Conservation (phyloP, 2,888 invertebrate genomes). For the Ormyrus thymus region DNA sequence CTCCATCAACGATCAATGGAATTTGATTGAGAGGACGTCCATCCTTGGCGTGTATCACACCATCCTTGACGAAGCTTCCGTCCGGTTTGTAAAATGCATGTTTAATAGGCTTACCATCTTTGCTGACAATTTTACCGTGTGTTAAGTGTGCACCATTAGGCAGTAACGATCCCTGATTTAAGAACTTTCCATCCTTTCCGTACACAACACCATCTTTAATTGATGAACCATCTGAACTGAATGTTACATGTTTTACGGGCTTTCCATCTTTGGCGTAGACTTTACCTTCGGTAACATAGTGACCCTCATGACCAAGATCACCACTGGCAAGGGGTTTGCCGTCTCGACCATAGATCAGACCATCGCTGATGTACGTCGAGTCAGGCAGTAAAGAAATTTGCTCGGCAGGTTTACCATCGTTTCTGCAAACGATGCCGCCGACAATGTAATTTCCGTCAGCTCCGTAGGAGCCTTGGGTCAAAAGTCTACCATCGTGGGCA, state of each 20-base stretch:
- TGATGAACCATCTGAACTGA: conserved; percentile 69
- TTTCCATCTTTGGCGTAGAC: conserved; percentile 69
- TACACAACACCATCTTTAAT: conserved; percentile 70
- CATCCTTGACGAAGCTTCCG: conserved; percentile 71
- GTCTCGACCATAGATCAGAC: conserved; percentile 68
- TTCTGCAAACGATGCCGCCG: conserved; percentile 68
- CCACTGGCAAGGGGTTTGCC: conserved; percentile 67
- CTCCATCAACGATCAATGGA: conserved; percentile 68
- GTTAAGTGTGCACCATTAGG: conserved; percentile 69
- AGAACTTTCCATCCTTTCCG: conserved; percentile 68
- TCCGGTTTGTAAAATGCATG: conserved; percentile 70
- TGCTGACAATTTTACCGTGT: conserved; percentile 70
- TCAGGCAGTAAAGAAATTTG: conserved; percentile 68
- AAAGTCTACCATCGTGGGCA: conserved; percentile 65
- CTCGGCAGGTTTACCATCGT: conserved; percentile 68
- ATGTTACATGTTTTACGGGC: conserved; percentile 68
- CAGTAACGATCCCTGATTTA: conserved; percentile 70
- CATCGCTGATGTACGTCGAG: conserved; percentile 67
- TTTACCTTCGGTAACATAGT: conserved; percentile 69
- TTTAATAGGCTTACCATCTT: conserved; percentile 69
- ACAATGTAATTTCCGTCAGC: conserved; percentile 69
- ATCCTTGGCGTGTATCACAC: conserved; percentile 67
- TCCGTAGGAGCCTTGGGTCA: conserved; percentile 68
- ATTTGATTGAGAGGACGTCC: conserved; percentile 68
- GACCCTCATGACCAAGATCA: conserved; percentile 67